Percentiles rank a stretch among this genome's conserved stretches.
phyloP scores from a whole-genome alignment of 2,888 invertebrate genomes.

The Rutpela maculata region DNA sequence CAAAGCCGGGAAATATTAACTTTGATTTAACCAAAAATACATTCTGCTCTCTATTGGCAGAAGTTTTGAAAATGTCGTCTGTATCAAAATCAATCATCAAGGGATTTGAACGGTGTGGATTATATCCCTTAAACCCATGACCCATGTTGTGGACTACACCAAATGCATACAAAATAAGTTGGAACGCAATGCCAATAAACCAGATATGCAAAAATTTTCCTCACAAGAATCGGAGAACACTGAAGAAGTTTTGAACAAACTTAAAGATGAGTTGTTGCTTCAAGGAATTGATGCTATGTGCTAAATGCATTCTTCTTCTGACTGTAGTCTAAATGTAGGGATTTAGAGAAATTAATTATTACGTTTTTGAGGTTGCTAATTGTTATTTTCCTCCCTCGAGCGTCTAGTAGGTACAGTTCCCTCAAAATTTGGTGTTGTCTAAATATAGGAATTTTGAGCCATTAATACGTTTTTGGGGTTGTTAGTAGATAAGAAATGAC shows the following conservation, averaged over 20 bases:
- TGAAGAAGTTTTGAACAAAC: not conserved
- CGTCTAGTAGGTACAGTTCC: no score
- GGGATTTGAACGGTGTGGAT: conserved; percentile 20
- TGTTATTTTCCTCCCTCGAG: no score
- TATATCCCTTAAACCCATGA: no score
- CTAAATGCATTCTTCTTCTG: no score
- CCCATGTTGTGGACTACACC: conserved; percentile 8
- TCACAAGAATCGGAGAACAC: not conserved
- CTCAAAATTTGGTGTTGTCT: no score
- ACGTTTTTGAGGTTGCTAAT: no score
- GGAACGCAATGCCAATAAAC: not conserved
- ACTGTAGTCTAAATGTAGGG: no score
- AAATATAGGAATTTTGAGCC: no score
- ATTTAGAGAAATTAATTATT: no score
- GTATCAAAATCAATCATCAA: not conserved
- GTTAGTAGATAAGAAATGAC: no score
- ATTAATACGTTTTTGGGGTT: no score
- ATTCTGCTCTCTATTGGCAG: conserved; percentile 2
- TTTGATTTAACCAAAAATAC: not conserved
- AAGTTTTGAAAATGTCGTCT: not conserved
- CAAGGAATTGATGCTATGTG: not conserved
- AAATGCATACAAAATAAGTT: conserved; percentile 35
- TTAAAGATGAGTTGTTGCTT: not conserved
- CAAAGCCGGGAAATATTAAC: conserved; percentile 27
- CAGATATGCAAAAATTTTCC: no score